phyloP scores from a whole-genome alignment of 2,797 vertebrate species.

The Ammospiza maritima region DNA sequence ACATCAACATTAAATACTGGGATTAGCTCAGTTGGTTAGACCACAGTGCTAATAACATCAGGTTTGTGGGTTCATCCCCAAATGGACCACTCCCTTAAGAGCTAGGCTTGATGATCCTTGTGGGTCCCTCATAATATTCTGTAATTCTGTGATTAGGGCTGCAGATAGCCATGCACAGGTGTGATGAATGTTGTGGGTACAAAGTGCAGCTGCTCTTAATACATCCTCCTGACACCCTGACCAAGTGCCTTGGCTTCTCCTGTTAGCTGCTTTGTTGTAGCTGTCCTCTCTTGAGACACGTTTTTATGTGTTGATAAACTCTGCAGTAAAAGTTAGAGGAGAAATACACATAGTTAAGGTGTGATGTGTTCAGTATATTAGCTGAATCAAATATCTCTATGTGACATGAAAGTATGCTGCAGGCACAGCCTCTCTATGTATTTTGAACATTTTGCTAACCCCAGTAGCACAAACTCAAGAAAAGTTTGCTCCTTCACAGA shows the following conservation, averaged over 20 bases:
- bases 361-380: background rate
- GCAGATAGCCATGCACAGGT: background rate
- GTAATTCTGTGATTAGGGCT: background rate
- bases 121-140: background rate
- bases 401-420: fast-evolving
- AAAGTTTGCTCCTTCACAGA: background rate
- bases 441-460: background rate
- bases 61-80: background rate
- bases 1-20: background rate
- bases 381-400: background rate
- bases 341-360: background rate
- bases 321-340: background rate
- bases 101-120: background rate
- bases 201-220: background rate
- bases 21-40: background rate
- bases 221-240: background rate
- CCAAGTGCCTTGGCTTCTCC: background rate
- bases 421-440: background rate
- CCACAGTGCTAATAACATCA: background rate
- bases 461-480: background rate
- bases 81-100: background rate
- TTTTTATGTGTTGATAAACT: background rate
- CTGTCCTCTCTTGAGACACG: background rate
- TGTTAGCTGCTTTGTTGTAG: background rate
- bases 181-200: background rate